A percentile compares a stretch with the other conserved stretches of the same genome.
Evolutionary conservation across 2,113 vertebrate genomes (phyloP).

Genomic region (Prietella phreatophila): DNA sequence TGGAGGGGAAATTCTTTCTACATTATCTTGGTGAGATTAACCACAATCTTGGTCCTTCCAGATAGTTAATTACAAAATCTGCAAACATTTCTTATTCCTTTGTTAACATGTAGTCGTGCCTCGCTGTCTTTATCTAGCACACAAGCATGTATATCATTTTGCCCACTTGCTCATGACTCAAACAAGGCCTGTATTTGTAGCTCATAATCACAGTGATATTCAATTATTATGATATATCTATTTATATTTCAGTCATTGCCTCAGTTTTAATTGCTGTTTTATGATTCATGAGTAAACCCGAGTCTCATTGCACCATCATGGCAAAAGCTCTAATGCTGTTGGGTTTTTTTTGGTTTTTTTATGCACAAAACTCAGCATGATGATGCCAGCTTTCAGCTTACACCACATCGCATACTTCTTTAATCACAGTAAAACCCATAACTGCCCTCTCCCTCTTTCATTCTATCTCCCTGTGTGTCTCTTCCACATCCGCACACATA

Average conservation of each 20-base stretch:
- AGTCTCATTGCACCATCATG: not conserved
- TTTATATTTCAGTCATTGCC: not conserved
- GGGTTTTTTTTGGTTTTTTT: not conserved
- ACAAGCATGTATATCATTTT: not conserved
- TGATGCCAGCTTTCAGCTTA: not conserved
- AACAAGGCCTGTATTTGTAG: not conserved
- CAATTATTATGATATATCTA: not conserved
- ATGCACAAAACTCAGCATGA: not conserved
- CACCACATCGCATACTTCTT: not conserved
- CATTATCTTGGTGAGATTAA: not conserved
- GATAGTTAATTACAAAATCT: not conserved
- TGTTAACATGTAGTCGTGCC: not conserved
- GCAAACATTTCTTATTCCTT: not conserved
- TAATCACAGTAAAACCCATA: conserved; percentile 17
- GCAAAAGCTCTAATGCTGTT: not conserved
- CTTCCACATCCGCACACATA: conserved; percentile 12
- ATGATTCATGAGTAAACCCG: not conserved
- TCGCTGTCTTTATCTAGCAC: not conserved
- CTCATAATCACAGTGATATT: not conserved
- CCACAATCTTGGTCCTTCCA: not conserved
- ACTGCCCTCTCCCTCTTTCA: conserved; percentile 45
- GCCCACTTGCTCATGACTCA: not conserved
- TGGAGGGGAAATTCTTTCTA: not conserved
- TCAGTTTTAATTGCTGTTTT: not conserved
- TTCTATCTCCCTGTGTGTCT: conserved; percentile 4